Evolutionary conservation across 2,797 vertebrate species (phyloP), one percentile per base, ranked within the genome.

Genomic region (Acanthiza pusilla): DNA sequence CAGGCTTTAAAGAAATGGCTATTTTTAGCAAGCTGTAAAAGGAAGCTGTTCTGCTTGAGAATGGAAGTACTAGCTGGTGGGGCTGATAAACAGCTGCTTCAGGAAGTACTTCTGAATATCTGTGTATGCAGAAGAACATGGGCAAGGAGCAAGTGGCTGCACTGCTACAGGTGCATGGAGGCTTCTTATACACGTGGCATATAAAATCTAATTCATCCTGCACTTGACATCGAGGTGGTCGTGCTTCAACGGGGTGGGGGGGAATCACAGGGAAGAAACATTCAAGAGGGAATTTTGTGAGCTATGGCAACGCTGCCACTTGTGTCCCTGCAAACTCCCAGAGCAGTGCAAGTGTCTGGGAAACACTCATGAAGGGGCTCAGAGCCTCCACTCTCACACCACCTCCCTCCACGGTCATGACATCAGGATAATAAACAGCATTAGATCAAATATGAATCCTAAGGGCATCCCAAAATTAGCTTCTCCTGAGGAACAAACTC

Each of bases 11-110:
- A 94, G 74, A 91, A 94, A 76, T 0, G 1, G 38, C 32, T 94
- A 76, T 88, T 96, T 93, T 94, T 88, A 96, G 90, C 32, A 68
- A 89, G 80, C 58, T 88, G 73, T 48, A 62, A 75, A 94, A 95
- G n/a, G 51, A 94, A 50, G 70, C 45, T 38, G 63, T 53, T 94
- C 68, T 65, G 63, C 54, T 65, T 43, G 80, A 84, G 65, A 77
- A 76, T 0, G 5, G 60, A 67, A 62, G 36, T 0, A 3, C 67
- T 62, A 8, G 18, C 57, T 81, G 79, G 68, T 1, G 5, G 58
- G 21, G 60, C 47, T 48, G 83, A 84, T 53, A 5, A 81, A 51
- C 30, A 88, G 43, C 71, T 70, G 74, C 36, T 51, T 88, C 58
- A 42, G 62, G 55, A 91, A 78, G 70, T 10, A 9, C 55, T 76